Base-by-base conservation (phyloP, 1,140 invertebrate genomes). In the Cotesia typhae region DNA sequence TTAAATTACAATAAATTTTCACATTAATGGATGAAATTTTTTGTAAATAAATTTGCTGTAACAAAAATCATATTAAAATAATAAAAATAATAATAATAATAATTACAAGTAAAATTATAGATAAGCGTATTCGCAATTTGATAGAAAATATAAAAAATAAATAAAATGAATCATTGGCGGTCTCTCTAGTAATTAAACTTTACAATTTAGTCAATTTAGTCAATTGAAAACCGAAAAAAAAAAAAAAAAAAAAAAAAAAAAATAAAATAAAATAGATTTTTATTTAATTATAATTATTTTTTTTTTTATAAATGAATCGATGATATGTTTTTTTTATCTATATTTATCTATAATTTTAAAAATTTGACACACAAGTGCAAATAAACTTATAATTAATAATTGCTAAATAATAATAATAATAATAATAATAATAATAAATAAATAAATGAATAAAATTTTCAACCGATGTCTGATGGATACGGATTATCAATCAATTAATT, bases 131-230 rank as follows among this genome's bases (percentile, higher is more conserved):
- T 61, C 52, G 76, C 69, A 77, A 28, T 77, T 79, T 77, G 75
- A 59, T 52, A 67, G 72, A 76, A 66, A 66, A 17, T 67, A 71
- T 69, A 70, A 67, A 76, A 74, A 64, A 69, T 70, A 72, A 74
- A 73, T 69, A 17, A 28, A 28, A 28, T 28, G 28, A 1, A 3
- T 12, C 5, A 57, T 12, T 57, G 55, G 72, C 71, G 73, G 71
- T 78, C 71, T 71, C 72, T 79, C 71, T 82, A 79, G 77, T 36
- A 63, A 78, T 74, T 78, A 75, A 77, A 78, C 75, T 75, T 79
- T 80, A 77, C 77, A 79, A 81, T 80, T 80, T 83, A 83, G 82
- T 83, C 82, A 83, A 83, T 83, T 83, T n/a, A n/a, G n/a, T n/a
- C n/a, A n/a, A n/a, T n/a, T n/a, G 76, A 75, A 60, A 78, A 79